Evolutionary conservation across 2,113 vertebrate genomes (phyloP).

Genomic region (Tragelaphus strepsiceros): DNA sequence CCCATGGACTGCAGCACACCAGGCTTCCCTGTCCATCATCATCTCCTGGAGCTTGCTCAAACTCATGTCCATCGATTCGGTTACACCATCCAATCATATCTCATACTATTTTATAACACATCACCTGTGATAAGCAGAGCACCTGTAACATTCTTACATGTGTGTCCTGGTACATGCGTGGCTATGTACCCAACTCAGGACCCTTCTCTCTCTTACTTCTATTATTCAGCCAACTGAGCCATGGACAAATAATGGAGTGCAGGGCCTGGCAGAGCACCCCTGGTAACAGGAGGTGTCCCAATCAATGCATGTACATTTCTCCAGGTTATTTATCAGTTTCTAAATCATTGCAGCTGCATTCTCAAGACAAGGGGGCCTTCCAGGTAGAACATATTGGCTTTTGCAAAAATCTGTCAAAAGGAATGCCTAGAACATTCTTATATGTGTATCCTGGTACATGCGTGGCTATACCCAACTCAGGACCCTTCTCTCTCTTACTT

Average conservation of each 20-base stretch:
- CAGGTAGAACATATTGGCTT: neutral
- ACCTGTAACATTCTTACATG: rapidly evolving
- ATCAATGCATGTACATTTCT: rapidly evolving
- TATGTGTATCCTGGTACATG: neutral
- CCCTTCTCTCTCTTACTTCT: neutral
- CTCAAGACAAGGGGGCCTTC: neutral
- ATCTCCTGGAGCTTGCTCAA: neutral
- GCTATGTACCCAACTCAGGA: rapidly evolving
- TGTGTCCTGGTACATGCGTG: neutral
- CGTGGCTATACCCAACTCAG: rapidly evolving
- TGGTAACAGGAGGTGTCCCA: too few species aligned
- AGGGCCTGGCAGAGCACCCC: rapidly evolving
- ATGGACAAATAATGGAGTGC: neutral
- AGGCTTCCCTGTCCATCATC: neutral
- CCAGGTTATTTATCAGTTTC: neutral
- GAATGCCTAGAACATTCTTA: neutral
- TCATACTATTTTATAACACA: neutral
- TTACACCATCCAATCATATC: rapidly evolving
- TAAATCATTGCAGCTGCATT: too few species aligned
- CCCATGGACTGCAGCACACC: neutral
- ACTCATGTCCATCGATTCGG: neutral
- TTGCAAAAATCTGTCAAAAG: too few species aligned
- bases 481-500: neutral
- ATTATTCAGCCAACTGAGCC: neutral
- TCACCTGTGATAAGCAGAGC: too few species aligned